Evolutionary conservation across 2,888 invertebrate species (phyloP).

Genomic region (Caenorhabditis angaria): DNA sequence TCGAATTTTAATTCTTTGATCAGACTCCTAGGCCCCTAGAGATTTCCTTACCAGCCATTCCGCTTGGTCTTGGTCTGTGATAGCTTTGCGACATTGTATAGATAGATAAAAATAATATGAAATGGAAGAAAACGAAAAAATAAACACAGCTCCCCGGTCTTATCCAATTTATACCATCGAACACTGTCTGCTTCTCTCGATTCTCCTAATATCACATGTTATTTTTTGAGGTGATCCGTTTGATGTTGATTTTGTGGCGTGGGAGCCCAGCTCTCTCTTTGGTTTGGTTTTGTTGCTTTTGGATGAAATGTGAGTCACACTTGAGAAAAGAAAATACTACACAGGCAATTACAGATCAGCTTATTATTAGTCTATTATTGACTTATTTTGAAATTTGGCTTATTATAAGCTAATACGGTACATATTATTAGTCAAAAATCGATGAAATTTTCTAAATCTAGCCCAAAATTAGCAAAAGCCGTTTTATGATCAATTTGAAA

Average conservation of each 20-base stretch:
- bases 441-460: too few relatives aligned
- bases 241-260: conserved; percentile 4
- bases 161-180: conserved; percentile 1
- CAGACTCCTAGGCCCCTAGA: too few relatives aligned
- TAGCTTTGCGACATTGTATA: conserved; percentile 50
- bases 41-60: conserved; percentile 40
- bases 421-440: too few relatives aligned
- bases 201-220: neutral
- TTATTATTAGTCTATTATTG: too few relatives aligned
- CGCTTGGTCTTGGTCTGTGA: conserved; percentile 61
- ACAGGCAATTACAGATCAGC: neutral
- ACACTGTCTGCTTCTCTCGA: neutral
- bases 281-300: too few relatives aligned
- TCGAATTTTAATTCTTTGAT: too few relatives aligned
- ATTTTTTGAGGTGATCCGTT: neutral
- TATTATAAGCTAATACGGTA: too few relatives aligned
- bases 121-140: neutral
- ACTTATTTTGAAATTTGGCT: neutral
- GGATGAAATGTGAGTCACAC: conserved; percentile 2
- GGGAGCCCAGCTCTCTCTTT: too few relatives aligned
- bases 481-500: too few relatives aligned
- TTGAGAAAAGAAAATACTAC: neutral
- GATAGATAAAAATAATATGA: neutral
- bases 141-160: neutral
- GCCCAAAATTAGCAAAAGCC: too few relatives aligned